phyloP scores from a whole-genome alignment of 2,113 vertebrate genomes.

The Tichodroma muraria region DNA sequence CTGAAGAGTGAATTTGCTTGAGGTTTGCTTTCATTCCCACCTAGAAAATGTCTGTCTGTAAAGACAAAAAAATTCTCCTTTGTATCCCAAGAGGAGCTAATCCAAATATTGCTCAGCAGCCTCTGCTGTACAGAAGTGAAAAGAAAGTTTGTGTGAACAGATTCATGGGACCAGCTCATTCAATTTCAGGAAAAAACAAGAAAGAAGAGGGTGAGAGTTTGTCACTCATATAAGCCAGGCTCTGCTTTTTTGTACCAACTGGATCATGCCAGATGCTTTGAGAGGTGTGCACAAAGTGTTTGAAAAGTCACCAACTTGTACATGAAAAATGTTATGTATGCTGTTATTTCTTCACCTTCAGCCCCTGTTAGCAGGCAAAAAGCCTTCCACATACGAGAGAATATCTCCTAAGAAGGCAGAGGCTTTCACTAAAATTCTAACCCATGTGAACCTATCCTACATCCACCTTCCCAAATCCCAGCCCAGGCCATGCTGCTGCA shows the following conservation, averaged over 20 bases:
- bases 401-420: neutral
- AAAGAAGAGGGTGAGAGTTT: neutral
- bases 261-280: neutral
- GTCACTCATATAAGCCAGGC: neutral
- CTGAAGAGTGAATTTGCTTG: neutral
- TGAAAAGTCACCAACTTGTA: neutral
- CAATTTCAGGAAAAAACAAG: neutral
- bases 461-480: neutral
- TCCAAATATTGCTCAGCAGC: neutral
- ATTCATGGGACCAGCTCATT: neutral
- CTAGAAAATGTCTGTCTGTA: neutral
- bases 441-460: neutral
- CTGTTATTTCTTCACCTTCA: neutral
- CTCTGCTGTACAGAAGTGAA: neutral
- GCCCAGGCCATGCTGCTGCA: neutral
- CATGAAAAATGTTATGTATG: neutral
- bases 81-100: neutral
- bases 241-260: neutral
- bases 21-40: neutral
- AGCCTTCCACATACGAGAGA: too few relatives aligned
- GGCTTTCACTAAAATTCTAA: neutral
- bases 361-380: neutral
- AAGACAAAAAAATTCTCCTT: neutral
- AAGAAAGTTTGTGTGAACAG: neutral
- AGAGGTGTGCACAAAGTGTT: neutral